Evolutionary conservation across 2,113 vertebrate genomes (phyloP), one percentile per base, ranked within the genome.

Genomic region (Origma solitaria): DNA sequence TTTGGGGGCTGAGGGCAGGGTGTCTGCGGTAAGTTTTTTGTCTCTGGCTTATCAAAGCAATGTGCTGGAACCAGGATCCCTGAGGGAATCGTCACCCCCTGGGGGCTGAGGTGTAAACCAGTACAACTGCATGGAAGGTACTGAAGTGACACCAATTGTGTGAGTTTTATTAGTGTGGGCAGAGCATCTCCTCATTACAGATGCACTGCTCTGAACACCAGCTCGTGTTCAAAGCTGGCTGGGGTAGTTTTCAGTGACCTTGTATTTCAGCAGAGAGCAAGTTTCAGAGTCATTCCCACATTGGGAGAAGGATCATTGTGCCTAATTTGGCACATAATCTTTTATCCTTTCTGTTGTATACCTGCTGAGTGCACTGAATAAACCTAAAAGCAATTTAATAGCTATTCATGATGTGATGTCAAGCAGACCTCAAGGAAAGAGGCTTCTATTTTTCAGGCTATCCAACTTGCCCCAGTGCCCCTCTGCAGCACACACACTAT

Each of bases 361-460:
- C 78, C 61, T 79, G 38, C 47, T 75, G 84, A 71, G 60, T 38
- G 38, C 38, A 84, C 57, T 79, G 51, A 85, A 91, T 40, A 90
- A 95, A 88, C 38, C n/a, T 70, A 50, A 91, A 79, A 89, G 65
- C 31, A 68, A 44, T 82, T 90, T 72, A 65, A 61, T 40, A 90
- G 57, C 57, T 84, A 8, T 76, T 76, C 19, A 13, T 71, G 73
- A 82, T 37, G 40, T 53, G 75, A 56, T 90, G 65, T 71, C 84
- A 75, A 40, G 65, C 51, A 79, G 51, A 56, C 38, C 60, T 91
- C 28, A 2, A 69, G 23, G 53, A 91, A 50, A 66, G 28, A 75
- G 8, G 11, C 12, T 84, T 75, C 35, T 54, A 3, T 81, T 95
- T 78, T 42, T 51, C 49, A 56, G 44, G 22, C 44, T 58, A 44